Percentiles rank a stretch among this genome's conserved stretches.
Conservation (phyloP, 2,113 vertebrate species). For the Ivindomyrus marchei region DNA sequence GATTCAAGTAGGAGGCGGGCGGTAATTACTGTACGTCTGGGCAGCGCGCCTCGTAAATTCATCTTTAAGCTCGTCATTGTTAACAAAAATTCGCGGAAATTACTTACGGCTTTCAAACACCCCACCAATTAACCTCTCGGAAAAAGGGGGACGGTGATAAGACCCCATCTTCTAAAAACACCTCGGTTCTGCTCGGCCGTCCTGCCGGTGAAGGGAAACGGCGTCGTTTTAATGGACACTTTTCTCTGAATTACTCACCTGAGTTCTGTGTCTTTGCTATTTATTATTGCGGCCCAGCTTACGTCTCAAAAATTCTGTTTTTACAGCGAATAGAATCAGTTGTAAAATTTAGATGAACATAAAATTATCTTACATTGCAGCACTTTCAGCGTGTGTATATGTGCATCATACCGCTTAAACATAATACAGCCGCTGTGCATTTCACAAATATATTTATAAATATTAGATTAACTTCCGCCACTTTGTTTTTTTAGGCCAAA, state of each 20-base stretch:
- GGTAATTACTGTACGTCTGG: background rate
- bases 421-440: background rate
- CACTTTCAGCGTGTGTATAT: background rate
- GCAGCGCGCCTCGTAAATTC: background rate
- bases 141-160: background rate
- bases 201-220: background rate
- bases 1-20: background rate
- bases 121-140: background rate
- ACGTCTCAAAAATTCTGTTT: background rate
- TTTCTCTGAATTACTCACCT: background rate
- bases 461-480: background rate
- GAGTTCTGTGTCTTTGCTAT: background rate
- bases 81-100: background rate
- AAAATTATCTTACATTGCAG: background rate
- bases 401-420: background rate
- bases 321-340: background rate
- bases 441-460: background rate
- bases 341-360: background rate
- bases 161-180: background rate
- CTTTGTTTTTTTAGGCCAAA: background rate
- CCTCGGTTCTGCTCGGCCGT: background rate
- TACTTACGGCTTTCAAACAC: background rate
- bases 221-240: background rate
- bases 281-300: background rate
- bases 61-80: conserved; percentile 8